Percentiles rank a stretch among this genome's conserved stretches.
Conservation (phyloP, 2,113 vertebrate species). For the Sebastes fasciatus region DNA sequence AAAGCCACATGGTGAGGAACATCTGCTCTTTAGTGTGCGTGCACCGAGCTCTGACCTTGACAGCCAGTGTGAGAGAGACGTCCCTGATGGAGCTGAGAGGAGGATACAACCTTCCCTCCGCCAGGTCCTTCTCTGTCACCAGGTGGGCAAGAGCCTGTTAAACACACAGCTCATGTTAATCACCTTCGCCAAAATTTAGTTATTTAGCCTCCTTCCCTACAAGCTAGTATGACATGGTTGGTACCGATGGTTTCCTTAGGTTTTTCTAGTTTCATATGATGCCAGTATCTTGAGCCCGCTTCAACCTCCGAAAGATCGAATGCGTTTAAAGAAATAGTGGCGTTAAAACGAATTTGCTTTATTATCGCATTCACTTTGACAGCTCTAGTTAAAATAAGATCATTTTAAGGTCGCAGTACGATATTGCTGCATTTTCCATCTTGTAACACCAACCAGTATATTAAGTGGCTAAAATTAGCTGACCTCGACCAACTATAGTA, state of each 20-base stretch:
- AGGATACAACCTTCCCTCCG: conserved; percentile 94
- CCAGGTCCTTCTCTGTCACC: conserved; percentile 91
- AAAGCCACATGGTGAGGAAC: neutral
- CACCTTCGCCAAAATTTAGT: too few species aligned
- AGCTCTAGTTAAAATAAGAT: neutral
- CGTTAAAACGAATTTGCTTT: too few species aligned
- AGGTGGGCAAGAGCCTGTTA: conserved; percentile 90
- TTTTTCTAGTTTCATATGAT: too few species aligned
- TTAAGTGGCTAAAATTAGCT: neutral
- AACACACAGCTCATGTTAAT: conserved; percentile 9
- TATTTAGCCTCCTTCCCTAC: too few species aligned
- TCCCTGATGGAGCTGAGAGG: conserved; percentile 90
- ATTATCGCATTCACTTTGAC: too few species aligned
- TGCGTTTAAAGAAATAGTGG: too few species aligned
- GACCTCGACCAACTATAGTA: neutral
- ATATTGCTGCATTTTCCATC: neutral
- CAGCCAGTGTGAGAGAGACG: conserved; percentile 92
- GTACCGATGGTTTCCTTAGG: too few species aligned
- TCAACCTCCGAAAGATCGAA: too few species aligned
- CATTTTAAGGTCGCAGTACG: neutral
- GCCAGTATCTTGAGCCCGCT: too few species aligned
- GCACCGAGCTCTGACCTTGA: conserved; percentile 84
- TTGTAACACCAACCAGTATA: neutral
- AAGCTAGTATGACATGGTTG: too few species aligned
- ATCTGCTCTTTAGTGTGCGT: neutral